phyloP scores from a whole-genome alignment of 2,888 invertebrate genomes.

The Labia minor region DNA sequence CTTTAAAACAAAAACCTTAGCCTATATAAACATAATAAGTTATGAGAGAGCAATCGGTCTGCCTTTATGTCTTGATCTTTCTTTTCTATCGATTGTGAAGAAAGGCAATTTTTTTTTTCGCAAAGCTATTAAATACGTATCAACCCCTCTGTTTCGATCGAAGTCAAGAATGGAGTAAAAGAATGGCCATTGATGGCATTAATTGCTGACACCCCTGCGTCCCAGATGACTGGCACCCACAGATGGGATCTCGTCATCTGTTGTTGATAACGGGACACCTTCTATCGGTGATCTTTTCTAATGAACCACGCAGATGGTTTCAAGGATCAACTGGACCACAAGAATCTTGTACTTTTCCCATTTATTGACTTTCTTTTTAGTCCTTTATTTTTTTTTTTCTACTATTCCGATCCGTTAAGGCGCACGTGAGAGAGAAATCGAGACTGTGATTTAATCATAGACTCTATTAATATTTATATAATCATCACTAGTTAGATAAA shows the following conservation, averaged over 20 bases:
- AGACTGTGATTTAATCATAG: neutral
- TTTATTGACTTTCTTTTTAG: neutral
- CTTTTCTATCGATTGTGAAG: too few species aligned
- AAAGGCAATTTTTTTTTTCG: too few species aligned
- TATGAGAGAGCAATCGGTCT: too few species aligned
- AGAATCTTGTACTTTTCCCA: neutral
- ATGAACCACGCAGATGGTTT: neutral
- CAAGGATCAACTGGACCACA: neutral
- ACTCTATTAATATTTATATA: neutral
- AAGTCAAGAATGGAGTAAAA: too few species aligned
- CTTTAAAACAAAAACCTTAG: too few species aligned
- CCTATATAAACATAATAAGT: too few species aligned
- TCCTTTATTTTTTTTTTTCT: neutral
- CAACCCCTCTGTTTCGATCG: too few species aligned
- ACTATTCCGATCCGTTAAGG: neutral
- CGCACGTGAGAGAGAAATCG: neutral
- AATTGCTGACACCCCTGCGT: neutral
- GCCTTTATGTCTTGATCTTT: too few species aligned
- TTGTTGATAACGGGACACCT: constrained; percentile 7
- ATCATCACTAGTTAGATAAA: neutral
- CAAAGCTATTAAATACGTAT: too few species aligned
- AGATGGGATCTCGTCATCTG: neutral
- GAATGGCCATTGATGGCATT: neutral
- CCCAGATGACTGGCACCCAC: neutral
- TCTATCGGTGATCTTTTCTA: neutral